Base-by-base conservation (phyloP, 2,797 vertebrate species). In the Anableps anableps region DNA sequence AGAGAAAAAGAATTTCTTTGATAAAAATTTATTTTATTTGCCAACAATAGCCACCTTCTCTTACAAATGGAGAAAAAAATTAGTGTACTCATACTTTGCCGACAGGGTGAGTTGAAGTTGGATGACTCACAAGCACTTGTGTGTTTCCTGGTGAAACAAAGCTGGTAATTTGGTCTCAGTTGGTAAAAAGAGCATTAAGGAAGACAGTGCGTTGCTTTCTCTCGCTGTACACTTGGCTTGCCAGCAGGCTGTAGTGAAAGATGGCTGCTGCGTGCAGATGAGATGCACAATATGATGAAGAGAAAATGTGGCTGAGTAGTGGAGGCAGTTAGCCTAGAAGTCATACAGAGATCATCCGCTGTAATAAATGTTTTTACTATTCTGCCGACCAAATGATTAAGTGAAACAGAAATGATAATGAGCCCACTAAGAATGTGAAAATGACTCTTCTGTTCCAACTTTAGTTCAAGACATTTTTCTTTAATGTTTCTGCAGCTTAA, bases 81-180 rank as follows among this genome's bases (percentile, higher is more conserved):
- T 1, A 51, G 53, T 0, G 43, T 76, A 68, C 58, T 48, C 70
- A 60, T 14, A 14, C 74, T 45, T 45, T 9, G 16, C 41, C 79
- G 70, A 77, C 72, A 70, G 72, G 21, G 60, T 71, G 85, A 79
- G 68, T n/a, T 29, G 8, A 45, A 82, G 79, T 26, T 29, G 41
- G 62, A 79, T 92, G 90, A 91, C 84, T 91, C 89, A 86, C 2
- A 11, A 60, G 70, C 75, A 76, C 80, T 51, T 29, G 29, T 74
- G 84, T 81, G 79, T 80, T 86, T 83, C 82, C 71, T 75, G 41
- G 72, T 74, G 83, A 90, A 86, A 87, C 79, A 72, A 88, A 89
- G 86, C 78, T 81, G 75, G 74, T 86, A 79, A 90, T 92, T 90
- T 90, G 77, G 84, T 82, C 82, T 90, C 91, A 76, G 88, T 86